phyloP scores from a whole-genome alignment of 1,140 invertebrate species.

The Drosophila nikananu region DNA sequence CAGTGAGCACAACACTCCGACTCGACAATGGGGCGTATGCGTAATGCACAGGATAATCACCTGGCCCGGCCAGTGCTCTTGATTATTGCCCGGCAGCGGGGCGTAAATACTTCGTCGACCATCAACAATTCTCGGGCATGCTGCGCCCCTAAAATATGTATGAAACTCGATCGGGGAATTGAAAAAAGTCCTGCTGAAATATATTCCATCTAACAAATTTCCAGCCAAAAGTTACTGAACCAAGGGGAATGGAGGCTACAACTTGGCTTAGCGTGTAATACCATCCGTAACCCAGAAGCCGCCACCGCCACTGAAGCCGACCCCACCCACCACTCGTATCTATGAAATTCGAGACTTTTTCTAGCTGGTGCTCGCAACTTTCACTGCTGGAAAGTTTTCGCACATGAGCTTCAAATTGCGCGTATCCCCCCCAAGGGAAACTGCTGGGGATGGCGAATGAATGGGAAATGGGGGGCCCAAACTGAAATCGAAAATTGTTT shows the following conservation, averaged over 20 bases:
- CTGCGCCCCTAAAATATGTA: conserved; percentile 27
- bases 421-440: conserved; percentile 43
- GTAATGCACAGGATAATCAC: conserved; percentile 27
- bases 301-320: background rate
- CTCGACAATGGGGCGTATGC: conserved; percentile 43
- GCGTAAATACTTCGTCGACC: conserved; percentile 9
- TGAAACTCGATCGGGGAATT: conserved; percentile 42
- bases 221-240: conserved; percentile 41
- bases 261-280: conserved; percentile 55
- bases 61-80: background rate
- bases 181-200: conserved; percentile 41
- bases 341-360: conserved; percentile 34
- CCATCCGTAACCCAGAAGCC: conserved; percentile 44
- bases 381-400: conserved; percentile 72
- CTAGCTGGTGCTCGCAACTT: conserved; percentile 55
- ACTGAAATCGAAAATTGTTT: conserved; percentile 81
- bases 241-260: conserved; percentile 18
- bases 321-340: conserved; percentile 16
- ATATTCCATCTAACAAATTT: conserved; percentile 50
- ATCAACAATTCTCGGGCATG: conserved; percentile 18
- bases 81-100: conserved; percentile 23
- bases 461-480: conserved; percentile 19
- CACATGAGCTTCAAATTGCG: conserved; percentile 76
- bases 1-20: conserved; percentile 14
- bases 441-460: background rate